Evolutionary conservation across 2,113 vertebrate species (phyloP).

Genomic region (Eudorcas thomsonii): DNA sequence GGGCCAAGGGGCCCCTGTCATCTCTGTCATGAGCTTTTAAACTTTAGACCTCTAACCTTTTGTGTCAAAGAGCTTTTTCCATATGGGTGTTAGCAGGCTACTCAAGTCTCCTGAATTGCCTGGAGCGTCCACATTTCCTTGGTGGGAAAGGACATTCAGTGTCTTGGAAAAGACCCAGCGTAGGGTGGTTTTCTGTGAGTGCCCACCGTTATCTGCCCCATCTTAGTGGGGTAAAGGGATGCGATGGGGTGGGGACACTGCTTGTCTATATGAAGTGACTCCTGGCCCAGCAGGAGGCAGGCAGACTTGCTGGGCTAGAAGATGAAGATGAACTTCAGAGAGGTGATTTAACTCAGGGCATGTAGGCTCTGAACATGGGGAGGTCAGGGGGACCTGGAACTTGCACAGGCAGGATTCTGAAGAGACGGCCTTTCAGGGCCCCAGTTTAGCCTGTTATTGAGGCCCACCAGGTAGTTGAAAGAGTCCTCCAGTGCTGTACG

Average conservation of each 20-base stretch:
- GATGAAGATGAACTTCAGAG: not conserved
- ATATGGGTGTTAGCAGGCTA: constrained; percentile 68
- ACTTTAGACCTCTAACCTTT: constrained; percentile 84
- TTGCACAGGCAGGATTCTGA: not conserved
- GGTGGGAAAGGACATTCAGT: constrained; percentile 54
- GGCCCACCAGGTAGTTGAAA: not conserved
- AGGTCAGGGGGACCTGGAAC: not conserved
- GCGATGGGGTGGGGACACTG: not conserved
- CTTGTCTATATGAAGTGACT: not conserved
- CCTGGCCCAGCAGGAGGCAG: not conserved
- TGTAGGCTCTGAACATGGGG: not conserved
- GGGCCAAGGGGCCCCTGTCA: constrained; percentile 61
- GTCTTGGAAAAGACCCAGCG: not conserved
- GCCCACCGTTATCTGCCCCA: not conserved
- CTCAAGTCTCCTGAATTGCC: constrained; percentile 52
- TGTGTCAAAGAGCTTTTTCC: constrained; percentile 77
- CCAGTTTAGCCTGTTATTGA: not conserved
- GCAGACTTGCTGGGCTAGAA: not conserved
- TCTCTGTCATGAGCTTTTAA: constrained; percentile 80
- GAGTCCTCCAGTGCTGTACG: not conserved
- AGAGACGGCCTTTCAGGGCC: not conserved
- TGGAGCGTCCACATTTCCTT: constrained; percentile 48
- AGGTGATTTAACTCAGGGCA: not conserved
- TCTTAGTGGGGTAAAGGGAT: not conserved
- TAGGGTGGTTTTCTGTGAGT: not conserved